Percentiles rank a stretch among this genome's conserved stretches.
Evolutionary conservation across 1,140 invertebrate species (phyloP).

Genomic region (Pogonognathellus flavescens): DNA sequence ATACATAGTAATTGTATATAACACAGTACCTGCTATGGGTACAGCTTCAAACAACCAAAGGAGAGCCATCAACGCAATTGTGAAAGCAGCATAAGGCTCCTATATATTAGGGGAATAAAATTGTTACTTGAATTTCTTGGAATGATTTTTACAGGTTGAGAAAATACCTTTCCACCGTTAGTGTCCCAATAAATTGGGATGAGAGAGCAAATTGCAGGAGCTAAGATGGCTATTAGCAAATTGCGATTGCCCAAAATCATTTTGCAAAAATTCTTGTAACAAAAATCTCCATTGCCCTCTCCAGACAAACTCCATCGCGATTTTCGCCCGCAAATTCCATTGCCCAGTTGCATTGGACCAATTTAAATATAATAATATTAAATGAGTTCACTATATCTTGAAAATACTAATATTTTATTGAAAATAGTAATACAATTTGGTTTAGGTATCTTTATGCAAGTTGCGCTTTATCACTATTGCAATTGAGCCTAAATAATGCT

Average conservation of each 20-base stretch:
- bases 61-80: conserved; percentile 83
- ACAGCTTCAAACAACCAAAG: conserved; percentile 88
- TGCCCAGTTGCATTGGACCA: background rate
- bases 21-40: conserved; percentile 81
- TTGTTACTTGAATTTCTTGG: too few species aligned
- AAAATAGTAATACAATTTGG: background rate
- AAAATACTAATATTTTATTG: background rate
- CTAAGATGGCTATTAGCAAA: conserved; percentile 69
- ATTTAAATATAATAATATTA: too few species aligned
- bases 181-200: conserved; percentile 52
- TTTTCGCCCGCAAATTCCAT: background rate
- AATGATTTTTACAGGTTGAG: background rate
- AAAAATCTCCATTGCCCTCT: background rate
- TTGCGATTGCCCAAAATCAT: conserved; percentile 44
- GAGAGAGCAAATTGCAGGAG: conserved; percentile 11
- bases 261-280: background rate
- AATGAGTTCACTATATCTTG: too few species aligned
- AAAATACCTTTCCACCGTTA: conserved; percentile 49
- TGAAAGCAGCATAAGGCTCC: conserved; percentile 58
- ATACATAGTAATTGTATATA: too few species aligned
- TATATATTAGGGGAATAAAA: too few species aligned
- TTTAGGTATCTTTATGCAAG: too few species aligned
- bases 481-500: too few species aligned
- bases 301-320: conserved; percentile 11
- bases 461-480: too few species aligned